These are phyloP conservation scores for Baryphthengus martii DNA, from an alignment of 2,113 vertebrate genomes.

Conservation along the genomic window DNA sequence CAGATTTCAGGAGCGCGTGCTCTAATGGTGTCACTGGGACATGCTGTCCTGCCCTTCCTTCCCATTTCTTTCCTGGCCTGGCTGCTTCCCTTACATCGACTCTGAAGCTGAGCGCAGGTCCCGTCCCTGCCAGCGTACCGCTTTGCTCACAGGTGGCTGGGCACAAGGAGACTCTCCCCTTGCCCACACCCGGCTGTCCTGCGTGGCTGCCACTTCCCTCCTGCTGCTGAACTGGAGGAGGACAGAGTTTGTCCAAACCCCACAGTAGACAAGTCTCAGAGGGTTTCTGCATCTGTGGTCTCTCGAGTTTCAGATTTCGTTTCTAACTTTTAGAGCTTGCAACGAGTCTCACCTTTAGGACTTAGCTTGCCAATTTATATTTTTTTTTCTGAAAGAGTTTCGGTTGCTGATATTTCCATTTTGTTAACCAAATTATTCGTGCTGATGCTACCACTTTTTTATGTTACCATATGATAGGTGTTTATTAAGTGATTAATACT, in stretches of 20 bases:
- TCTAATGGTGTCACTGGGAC: not conserved
- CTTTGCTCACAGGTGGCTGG: not conserved
- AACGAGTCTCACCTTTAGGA: not conserved
- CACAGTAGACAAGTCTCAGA: not conserved
- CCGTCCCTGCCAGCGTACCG: fast-evolving
- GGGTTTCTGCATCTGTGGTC: not conserved
- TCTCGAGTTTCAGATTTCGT: not conserved
- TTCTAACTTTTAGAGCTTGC: not conserved
- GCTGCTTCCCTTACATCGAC: not conserved
- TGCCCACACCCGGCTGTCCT: not conserved
- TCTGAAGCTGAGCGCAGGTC: not conserved
- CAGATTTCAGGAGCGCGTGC: not conserved
- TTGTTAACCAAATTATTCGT: not conserved
- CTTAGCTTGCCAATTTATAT: not conserved
- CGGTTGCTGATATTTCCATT: not conserved
- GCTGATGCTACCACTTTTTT: not conserved
- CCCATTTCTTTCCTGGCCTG: fast-evolving
- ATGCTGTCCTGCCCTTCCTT: not conserved
- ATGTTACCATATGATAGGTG: not conserved
- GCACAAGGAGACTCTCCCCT: not conserved
- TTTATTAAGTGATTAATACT: not conserved
- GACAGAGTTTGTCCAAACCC: not conserved
- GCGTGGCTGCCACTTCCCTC: not conserved
- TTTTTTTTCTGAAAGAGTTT: not conserved
- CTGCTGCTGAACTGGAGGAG: not conserved